These are phyloP conservation scores for Hyalella azteca DNA, from an alignment of 2,888 invertebrate genomes.

Conservation along the genomic window DNA sequence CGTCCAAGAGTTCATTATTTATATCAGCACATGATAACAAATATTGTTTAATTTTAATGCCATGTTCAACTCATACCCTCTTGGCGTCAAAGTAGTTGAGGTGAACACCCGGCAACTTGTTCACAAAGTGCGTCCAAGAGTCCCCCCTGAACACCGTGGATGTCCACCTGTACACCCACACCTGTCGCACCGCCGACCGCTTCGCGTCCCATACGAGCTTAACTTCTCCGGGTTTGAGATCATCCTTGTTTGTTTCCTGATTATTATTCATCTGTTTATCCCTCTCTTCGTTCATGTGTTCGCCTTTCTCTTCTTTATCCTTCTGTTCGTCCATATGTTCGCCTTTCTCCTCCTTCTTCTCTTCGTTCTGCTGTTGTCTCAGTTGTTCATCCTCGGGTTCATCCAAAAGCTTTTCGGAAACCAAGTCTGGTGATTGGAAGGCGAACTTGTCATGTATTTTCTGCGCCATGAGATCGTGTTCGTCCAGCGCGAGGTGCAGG, in stretches of 20 bases:
- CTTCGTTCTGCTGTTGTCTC: too few relatives aligned
- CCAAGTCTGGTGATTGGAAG: too few relatives aligned
- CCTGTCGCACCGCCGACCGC: background rate
- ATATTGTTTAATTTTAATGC: too few relatives aligned
- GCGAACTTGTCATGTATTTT: background rate
- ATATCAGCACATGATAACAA: too few relatives aligned
- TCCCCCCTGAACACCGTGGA: constrained; percentile 11
- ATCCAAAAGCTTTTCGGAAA: too few relatives aligned
- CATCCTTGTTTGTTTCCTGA: background rate
- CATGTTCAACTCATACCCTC: background rate
- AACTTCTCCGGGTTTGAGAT: background rate
- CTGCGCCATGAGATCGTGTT: background rate
- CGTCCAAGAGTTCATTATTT: too few relatives aligned
- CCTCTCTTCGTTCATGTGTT: too few relatives aligned
- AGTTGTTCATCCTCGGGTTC: too few relatives aligned
- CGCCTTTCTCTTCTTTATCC: too few relatives aligned
- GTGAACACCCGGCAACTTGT: background rate
- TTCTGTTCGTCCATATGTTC: too few relatives aligned
- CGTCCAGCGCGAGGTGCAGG: background rate
- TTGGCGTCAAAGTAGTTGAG: background rate
- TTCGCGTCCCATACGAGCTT: background rate
- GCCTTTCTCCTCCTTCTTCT: too few relatives aligned
- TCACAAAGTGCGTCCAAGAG: background rate
- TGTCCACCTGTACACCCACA: constrained; percentile 11
- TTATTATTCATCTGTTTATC: background rate